phyloP scores from a whole-genome alignment of 2,888 invertebrate species.

The Lumbricus terrestris region DNA sequence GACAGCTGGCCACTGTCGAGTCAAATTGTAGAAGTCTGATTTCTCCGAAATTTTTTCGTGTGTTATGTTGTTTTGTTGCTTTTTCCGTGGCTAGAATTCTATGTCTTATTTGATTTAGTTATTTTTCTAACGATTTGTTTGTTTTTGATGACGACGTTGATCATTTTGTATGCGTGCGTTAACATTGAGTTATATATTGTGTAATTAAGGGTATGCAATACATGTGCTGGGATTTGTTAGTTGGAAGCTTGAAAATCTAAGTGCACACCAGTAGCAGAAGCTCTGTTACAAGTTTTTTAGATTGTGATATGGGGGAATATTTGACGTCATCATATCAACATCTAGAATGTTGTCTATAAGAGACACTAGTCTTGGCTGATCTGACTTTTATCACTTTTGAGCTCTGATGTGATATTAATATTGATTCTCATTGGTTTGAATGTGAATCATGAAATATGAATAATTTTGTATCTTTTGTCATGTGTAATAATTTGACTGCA shows the following conservation, averaged over 20 bases:
- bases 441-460: not conserved
- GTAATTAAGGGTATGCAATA: not conserved
- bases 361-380: not conserved
- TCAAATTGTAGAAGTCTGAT: not conserved
- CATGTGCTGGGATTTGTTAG: no score
- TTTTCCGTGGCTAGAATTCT: not conserved
- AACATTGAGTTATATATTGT: not conserved
- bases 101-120: not conserved
- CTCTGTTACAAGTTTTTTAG: not conserved
- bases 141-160: not conserved
- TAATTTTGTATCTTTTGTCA: no score
- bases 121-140: not conserved
- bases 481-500: not conserved
- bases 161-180: not conserved
- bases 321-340: not conserved
- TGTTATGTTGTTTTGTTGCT: not conserved
- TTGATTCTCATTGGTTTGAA: not conserved
- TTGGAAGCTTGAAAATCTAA: not conserved
- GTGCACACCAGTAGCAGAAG: not conserved
- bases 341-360: not conserved
- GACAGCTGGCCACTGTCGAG: no score
- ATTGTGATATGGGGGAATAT: not conserved
- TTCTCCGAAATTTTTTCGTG: not conserved
- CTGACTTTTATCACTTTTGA: not conserved
- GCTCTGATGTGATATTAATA: no score